Base-by-base conservation (phyloP, 1,140 invertebrate species). In the Condylostylus longicornis region DNA sequence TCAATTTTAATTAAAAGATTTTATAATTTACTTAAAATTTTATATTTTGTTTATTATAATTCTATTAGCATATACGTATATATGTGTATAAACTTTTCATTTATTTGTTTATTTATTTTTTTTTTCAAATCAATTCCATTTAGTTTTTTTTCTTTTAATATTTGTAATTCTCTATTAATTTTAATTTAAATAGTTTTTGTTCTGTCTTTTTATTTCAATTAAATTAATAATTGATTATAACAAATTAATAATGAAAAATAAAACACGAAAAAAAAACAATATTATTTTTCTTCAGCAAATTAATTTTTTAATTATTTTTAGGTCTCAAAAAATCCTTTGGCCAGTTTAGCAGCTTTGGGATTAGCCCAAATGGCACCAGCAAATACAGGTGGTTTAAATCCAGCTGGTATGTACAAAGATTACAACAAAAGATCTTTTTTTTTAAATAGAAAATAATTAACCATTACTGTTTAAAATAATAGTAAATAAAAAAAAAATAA, bases 301-400 rank as follows among this genome's bases (percentile, higher is more conserved):
- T 7, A 32, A 17, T 34, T 5, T 34, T 34, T 12, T n/a, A 34
- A 21, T 4, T 6, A 18, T 27, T 32, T 36, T 39, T 41, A 58
- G 55, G 55, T 90, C 47, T 78, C 80, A 45, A 86, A 82, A 58
- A 85, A 78, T 60, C 85, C 84, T 30, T 65, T 90, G 50, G 84
- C 84, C 37, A 82, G 84, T 42, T 65, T 90, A 33, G 83, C 83
- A 25, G 83, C 83, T 33, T 65, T 88, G 37, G 84, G 84, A 40
- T 71, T 88, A 4, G 82, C 83, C 47, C 83, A 83, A 33, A 69
- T 89, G 39, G 79, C 79, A 46, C 79, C 79, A 31, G 71, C 79
- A 29, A 83, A 81, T 51, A 77, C 80, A 35, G 80, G 81, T 45
- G 82, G 82, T 48, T 68, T 88, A 27, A 89, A 87, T 65, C 83